Percentiles rank a stretch among this genome's conserved stretches.
phyloP scores from a whole-genome alignment of 2,113 vertebrate species.

The Silurus asotus region DNA sequence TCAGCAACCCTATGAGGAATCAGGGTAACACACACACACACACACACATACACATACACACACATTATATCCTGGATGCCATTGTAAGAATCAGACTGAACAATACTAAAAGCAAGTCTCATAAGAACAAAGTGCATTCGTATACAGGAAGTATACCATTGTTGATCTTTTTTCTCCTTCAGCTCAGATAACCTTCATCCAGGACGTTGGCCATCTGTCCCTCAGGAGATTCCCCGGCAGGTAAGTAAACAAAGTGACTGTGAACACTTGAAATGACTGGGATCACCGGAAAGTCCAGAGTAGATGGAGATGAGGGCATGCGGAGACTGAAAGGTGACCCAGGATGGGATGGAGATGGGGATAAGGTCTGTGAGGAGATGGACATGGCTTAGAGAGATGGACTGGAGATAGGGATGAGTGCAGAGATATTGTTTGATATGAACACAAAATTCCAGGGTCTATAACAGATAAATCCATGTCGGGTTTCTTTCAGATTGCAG shows the following conservation, averaged over 20 bases:
- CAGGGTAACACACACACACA: slow-evolving; percentile 75
- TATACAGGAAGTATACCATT: not conserved
- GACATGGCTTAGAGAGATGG: not conserved
- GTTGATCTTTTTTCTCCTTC: slow-evolving; percentile 28
- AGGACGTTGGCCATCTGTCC: slow-evolving; percentile 87
- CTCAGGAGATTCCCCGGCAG: slow-evolving; percentile 78
- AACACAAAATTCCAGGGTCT: not conserved
- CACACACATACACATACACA: not conserved
- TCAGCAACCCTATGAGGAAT: slow-evolving; percentile 89
- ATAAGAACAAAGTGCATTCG: slow-evolving; percentile 6
- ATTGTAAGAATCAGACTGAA: not conserved
- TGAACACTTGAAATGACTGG: not conserved
- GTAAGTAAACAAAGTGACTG: slow-evolving; percentile 68
- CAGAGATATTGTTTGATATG: not conserved
- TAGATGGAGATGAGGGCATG: too few relatives aligned
- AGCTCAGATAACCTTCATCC: slow-evolving; percentile 94
- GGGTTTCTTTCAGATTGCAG: slow-evolving; percentile 72
- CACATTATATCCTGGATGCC: not conserved
- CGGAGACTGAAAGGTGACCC: too few relatives aligned
- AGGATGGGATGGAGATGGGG: not conserved
- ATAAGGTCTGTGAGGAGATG: not conserved
- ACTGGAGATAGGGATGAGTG: not conserved
- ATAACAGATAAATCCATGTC: not conserved
- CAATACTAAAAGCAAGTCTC: not conserved
- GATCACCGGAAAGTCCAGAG: not conserved